Percentiles rank a stretch among this genome's conserved stretches.
Conservation (phyloP, 2,797 vertebrate genomes). For the Staurois parvus region DNA sequence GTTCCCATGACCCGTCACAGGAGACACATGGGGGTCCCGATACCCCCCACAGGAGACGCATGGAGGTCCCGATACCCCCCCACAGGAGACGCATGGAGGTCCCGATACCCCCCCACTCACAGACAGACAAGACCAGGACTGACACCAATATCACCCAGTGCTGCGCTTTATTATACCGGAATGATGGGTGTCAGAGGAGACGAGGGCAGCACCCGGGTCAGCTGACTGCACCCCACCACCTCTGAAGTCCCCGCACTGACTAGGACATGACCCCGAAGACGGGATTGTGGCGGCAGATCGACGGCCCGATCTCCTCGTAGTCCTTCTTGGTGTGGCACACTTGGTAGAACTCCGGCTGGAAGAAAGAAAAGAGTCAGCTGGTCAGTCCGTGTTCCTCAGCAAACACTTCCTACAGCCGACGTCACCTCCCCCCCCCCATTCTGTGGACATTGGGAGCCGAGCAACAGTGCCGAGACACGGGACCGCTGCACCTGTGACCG, state of each 20-base stretch:
- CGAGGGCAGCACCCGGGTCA: not conserved
- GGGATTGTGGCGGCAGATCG: conserved; percentile 99
- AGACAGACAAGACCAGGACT: conserved; percentile 82
- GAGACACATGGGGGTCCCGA: conserved; percentile 79
- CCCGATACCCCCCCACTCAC: too few species aligned
- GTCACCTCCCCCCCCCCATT: too few species aligned
- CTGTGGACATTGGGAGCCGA: too few species aligned
- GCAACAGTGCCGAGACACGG: too few species aligned
- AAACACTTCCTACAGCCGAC: too few species aligned
- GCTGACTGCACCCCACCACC: not conserved
- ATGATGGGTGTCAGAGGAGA: not conserved
- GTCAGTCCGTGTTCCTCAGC: not conserved
- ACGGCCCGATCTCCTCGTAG: conserved; percentile 97
- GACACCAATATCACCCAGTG: conserved; percentile 85
- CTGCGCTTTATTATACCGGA: conserved; percentile 70
- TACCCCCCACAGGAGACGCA: conserved; percentile 77
- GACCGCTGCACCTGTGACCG: too few species aligned
- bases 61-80: conserved; percentile 77
- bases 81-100: too few species aligned
- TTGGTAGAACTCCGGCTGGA: conserved; percentile 98
- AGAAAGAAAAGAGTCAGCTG: conserved; percentile 6
- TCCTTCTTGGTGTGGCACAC: conserved; percentile 99
- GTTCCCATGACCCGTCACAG: conserved; percentile 62
- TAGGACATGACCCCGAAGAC: conserved; percentile 99
- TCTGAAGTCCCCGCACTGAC: conserved; percentile 73